A percentile compares a stretch with the other conserved stretches of the same genome.
phyloP scores from a whole-genome alignment of 2,113 vertebrate species.

The Mionectes macconnelli region DNA sequence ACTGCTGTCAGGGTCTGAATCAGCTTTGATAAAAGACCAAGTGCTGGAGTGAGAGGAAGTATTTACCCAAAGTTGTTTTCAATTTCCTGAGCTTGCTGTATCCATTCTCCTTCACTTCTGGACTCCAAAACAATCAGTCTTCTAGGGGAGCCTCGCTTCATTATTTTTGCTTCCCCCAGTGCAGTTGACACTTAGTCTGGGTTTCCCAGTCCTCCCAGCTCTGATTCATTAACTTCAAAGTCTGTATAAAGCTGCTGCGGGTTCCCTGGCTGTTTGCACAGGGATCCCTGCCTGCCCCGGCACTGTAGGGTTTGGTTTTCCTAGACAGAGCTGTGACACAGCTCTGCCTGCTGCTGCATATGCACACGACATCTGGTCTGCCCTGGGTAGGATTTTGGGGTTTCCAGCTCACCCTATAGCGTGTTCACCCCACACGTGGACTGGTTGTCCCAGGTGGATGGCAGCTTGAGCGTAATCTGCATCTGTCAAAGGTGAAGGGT shows the following conservation, averaged over 20 bases:
- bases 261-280: background rate
- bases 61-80: constrained; percentile 49
- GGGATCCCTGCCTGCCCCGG: accelerated
- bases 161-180: background rate
- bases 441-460: background rate
- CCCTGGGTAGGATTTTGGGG: background rate
- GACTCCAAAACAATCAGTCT: background rate
- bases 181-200: constrained; percentile 2
- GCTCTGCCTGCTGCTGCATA: background rate
- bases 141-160: background rate
- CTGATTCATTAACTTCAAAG: constrained; percentile 16
- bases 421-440: accelerated
- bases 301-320: background rate
- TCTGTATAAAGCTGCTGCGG: background rate
- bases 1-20: background rate
- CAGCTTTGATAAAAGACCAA: constrained; percentile 42
- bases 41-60: constrained; percentile 22
- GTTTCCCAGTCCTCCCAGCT: background rate
- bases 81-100: constrained; percentile 54
- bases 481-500: background rate
- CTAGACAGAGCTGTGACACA: background rate
- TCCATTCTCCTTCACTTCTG: background rate
- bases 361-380: accelerated
- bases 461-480: background rate
- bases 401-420: background rate